Evolutionary conservation across 2,113 vertebrate species (phyloP), one percentile per base, ranked within the genome.

Genomic region (Motacilla alba): DNA sequence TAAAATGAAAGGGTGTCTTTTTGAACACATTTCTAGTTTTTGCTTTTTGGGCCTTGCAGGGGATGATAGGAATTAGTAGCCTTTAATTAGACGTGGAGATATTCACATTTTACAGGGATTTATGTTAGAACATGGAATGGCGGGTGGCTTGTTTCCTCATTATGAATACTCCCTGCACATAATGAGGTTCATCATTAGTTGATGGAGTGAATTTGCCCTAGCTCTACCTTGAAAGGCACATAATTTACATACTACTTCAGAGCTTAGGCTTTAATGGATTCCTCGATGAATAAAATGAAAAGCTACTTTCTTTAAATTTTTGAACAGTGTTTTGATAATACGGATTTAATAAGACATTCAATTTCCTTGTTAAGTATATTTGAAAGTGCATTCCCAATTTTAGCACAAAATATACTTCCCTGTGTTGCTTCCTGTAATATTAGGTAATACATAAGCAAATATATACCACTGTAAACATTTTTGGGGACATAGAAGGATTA

Each of bases 171-270:
- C 98, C 98, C 98, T 98, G 98, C 98, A 98, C 98, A 99, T 99
- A 99, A 99, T 99, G 99, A 99, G 99, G 98, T 98, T 98, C 99
- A 98, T 99, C 99, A 99, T 99, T 99, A 99, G 99, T 99, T 99
- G 99, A 99, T 99, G 98, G 99, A 99, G 98, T 98, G 99, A 99
- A 99, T 99, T 99, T 99, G 99, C 99, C 98, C 98, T 97, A 96
- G 98, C 98, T 98, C 98, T 99, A 98, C 99, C 99, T 99, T 99
- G 99, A 99, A 99, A 99, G 98, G 98, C 98, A 98, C 98, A 97
- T 99, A 98, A 99, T 99, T 99, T 99, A 98, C 99, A 99, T 99
- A 98, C 98, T 99, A 98, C 98, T 99, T 98, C 98, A 98, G 98
- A 99, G 99, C 98, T 98, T 96, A 97, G 97, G 98, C 98, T 98